phyloP scores from a whole-genome alignment of 2,888 invertebrate species.

The Petrophora chlorosata region DNA sequence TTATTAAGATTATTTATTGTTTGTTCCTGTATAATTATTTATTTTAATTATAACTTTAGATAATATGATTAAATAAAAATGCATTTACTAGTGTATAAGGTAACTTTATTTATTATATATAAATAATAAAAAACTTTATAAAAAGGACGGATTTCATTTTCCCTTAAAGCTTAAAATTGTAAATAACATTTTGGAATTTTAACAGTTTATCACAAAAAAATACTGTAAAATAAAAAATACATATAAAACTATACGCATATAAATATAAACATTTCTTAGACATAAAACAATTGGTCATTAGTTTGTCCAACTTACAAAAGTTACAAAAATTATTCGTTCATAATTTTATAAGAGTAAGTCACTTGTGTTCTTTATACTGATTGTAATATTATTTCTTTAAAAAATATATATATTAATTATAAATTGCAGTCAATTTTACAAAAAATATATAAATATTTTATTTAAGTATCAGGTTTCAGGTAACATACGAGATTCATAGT shows the following conservation, averaged over 20 bases:
- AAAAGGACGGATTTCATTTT: slow-evolving; percentile 55
- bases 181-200: slow-evolving; percentile 3
- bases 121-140: slow-evolving; percentile 38
- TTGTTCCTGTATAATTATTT: too few species aligned
- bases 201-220: slow-evolving; percentile 16
- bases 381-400: too few species aligned
- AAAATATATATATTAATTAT: too few species aligned
- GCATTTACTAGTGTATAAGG: slow-evolving; percentile 52
- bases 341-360: too few species aligned
- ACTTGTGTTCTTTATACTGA: too few species aligned
- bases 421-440: too few species aligned
- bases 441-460: too few species aligned
- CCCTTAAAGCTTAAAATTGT: slow-evolving; percentile 18
- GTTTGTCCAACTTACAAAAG: not conserved
- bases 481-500: too few species aligned
- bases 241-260: too few species aligned
- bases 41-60: slow-evolving; percentile 7
- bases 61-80: slow-evolving; percentile 41
- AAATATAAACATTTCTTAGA: too few species aligned
- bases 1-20: too few species aligned
- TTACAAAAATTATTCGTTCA: not conserved
- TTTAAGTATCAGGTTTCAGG: too few species aligned
- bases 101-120: slow-evolving; percentile 49
- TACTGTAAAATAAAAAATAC: slow-evolving; percentile 13
- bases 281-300: not conserved